A percentile compares a stretch with the other conserved stretches of the same genome.
phyloP scores from a whole-genome alignment of 2,797 vertebrate genomes.

The Gallinago stenura region DNA sequence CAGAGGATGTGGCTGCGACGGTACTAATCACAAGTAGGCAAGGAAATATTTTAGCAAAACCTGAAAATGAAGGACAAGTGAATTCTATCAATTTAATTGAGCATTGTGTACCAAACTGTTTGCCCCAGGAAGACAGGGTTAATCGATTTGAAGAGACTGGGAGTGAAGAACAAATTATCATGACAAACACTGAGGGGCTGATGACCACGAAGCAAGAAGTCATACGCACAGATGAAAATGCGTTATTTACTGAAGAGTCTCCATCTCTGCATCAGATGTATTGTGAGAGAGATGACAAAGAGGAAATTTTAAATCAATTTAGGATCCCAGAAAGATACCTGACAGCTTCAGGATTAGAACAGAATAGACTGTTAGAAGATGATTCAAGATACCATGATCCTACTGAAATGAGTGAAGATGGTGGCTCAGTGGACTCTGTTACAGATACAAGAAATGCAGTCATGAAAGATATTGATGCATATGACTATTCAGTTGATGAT shows the following conservation, averaged over 20 bases:
- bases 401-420: not conserved
- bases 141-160: not conserved
- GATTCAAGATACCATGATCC: not conserved
- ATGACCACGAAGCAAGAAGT: not conserved
- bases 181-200: not conserved
- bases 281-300: not conserved
- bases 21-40: not conserved
- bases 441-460: not conserved
- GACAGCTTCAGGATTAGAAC: slow-evolving; percentile 5
- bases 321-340: slow-evolving; percentile 47
- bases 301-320: not conserved
- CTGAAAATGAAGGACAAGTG: not conserved
- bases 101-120: not conserved
- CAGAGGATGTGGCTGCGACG: not conserved
- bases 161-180: not conserved
- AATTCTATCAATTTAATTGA: not conserved
- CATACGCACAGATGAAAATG: not conserved
- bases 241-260: not conserved
- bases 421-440: not conserved
- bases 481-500: not conserved
- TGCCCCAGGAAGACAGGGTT: slow-evolving; percentile 32
- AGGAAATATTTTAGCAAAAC: not conserved
- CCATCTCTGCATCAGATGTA: not conserved
- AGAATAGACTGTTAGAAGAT: not conserved
- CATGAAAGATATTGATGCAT: not conserved